These are phyloP conservation scores for Vespertilio murinus DNA, from an alignment of 2,797 vertebrate species.

Conservation along the genomic window DNA sequence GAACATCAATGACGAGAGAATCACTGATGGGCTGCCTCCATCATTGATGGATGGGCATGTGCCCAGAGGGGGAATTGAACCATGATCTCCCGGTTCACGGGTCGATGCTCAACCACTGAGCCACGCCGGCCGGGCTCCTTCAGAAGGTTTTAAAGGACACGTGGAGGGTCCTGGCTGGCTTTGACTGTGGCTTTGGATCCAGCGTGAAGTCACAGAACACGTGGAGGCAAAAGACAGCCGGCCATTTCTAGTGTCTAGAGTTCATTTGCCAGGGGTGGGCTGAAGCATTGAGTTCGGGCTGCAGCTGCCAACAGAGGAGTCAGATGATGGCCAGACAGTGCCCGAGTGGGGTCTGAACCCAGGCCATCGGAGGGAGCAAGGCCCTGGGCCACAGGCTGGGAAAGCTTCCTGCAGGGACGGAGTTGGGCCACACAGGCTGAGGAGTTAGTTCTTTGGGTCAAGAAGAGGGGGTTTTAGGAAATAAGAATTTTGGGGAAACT, in stretches of 20 bases:
- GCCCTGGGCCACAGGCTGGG: background rate
- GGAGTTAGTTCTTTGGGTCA: background rate
- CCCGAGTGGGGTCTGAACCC: background rate
- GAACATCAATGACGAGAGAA: too few species aligned
- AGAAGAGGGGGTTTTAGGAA: background rate
- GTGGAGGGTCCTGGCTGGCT: background rate
- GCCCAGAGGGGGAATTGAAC: too few species aligned
- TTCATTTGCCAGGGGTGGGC: background rate
- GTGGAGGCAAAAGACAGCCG: background rate
- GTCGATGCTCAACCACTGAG: too few species aligned
- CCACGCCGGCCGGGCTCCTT: too few species aligned
- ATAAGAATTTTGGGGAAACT: background rate
- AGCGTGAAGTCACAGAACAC: background rate
- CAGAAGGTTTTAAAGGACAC: background rate
- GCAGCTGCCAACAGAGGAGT: background rate
- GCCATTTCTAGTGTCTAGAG: background rate
- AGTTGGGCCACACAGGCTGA: background rate
- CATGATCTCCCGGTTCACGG: too few species aligned
- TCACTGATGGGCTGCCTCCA: too few species aligned
- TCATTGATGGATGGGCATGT: too few species aligned
- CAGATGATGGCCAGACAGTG: background rate
- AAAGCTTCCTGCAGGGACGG: background rate
- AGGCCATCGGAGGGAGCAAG: too few species aligned
- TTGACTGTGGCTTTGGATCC: background rate
- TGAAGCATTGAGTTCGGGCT: background rate